Evolutionary conservation across 1,140 invertebrate genomes (phyloP), one percentile per base, ranked within the genome.

Genomic region (Papilio polyxenes): DNA sequence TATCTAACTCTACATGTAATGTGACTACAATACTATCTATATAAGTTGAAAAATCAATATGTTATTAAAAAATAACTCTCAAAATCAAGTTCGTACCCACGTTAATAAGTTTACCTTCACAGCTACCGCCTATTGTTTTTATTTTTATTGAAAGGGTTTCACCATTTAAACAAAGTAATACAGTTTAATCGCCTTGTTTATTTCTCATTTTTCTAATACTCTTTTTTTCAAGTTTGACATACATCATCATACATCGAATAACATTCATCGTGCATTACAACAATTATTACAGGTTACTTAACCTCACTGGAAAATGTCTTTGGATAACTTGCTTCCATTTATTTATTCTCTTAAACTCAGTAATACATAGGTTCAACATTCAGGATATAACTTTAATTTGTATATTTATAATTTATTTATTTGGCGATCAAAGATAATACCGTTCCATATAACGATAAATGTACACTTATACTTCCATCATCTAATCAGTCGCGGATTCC

Each of bases 351-450:
- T 85, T 90, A 83, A 87, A 92, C 78, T 92, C 89, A 91, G 90
- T 89, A 89, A 91, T 90, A 84, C 76, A 87, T 87, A 89, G 85
- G 88, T 91, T 92, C 86, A 93, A 94, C 92, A 93, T 90, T 91
- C 87, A 90, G 85, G 86, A 89, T 92, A 92, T 89, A 89, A 85
- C 89, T 87, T 90, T 89, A 91, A 83, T 89, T 86, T 87, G 85
- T 90, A 90, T 90, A 78, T 84, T 82, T 80, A 85, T 85, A 79
- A 81, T 92, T 85, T 86, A 92, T 87, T 90, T 88, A 93, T 94
- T 94, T 94, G 93, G 93, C 93, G 93, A 94, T 92, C 90, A 91
- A 91, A 93, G 83, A 89, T 89, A 89, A 92, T 92, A 92, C 89
- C 90, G 85, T 89, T 90, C 91, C 89, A 87, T 92, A 91, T 93